These are phyloP conservation scores for Cataglyphis altisquamis DNA, from an alignment of 2,888 invertebrate species.

Conservation along the genomic window DNA sequence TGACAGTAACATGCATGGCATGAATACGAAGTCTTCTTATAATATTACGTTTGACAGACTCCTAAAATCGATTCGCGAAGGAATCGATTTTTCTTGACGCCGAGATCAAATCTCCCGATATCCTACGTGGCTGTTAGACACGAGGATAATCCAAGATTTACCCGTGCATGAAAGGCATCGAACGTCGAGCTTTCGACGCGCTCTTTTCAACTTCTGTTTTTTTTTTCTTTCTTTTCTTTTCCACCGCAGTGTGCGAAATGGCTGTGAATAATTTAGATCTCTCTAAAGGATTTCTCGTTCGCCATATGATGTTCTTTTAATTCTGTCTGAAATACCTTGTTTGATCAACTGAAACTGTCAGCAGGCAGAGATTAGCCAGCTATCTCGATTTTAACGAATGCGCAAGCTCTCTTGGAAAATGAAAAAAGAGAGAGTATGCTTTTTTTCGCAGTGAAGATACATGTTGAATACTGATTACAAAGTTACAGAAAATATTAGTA, in stretches of 20 bases:
- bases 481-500: not conserved
- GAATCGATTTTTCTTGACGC: conserved; percentile 34
- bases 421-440: not conserved
- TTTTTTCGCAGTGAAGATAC: not conserved
- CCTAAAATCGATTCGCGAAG: conserved; percentile 19
- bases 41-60: not conserved
- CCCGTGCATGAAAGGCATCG: conserved; percentile 48
- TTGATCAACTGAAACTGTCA: not conserved
- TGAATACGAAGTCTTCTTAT: not conserved
- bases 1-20: not conserved
- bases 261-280: conserved; percentile 27
- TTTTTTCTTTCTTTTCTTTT: not conserved
- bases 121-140: conserved; percentile 51
- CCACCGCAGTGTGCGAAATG: not conserved
- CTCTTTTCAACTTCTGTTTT: not conserved
- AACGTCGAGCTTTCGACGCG: conserved; percentile 10
- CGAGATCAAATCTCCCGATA: conserved; percentile 49
- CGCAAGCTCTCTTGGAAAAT: not conserved
- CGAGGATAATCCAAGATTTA: conserved; percentile 61
- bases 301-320: conserved; percentile 1
- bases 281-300: not conserved
- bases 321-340: conserved; percentile 1
- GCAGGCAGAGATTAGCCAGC: not conserved
- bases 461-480: not conserved
- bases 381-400: conserved; percentile 13